Evolutionary conservation across 2,797 vertebrate species (phyloP).

Genomic region (Epinephelus coioides): DNA sequence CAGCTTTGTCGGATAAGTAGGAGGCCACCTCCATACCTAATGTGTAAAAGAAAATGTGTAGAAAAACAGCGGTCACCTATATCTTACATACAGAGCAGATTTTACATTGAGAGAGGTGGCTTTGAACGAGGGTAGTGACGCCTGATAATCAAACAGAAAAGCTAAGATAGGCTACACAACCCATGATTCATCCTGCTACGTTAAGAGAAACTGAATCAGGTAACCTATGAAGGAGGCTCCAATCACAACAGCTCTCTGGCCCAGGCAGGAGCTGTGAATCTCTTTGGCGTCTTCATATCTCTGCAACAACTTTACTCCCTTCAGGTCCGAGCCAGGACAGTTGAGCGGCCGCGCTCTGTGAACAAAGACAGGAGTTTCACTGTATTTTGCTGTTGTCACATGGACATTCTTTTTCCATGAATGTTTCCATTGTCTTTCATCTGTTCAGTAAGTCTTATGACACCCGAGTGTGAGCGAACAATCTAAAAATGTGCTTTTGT

Average conservation of each 20-base stretch:
- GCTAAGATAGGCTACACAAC: background rate
- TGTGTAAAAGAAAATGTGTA: background rate
- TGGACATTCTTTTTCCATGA: background rate
- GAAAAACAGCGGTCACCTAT: background rate
- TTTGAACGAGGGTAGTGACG: background rate
- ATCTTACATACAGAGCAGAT: background rate
- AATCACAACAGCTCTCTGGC: slow-evolving; percentile 83
- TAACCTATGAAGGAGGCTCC: slow-evolving; percentile 93
- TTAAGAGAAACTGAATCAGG: background rate
- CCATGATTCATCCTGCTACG: background rate
- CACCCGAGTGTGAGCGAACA: background rate
- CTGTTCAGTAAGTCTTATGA: background rate
- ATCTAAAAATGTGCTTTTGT: background rate
- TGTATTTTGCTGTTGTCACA: background rate
- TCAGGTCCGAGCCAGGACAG: slow-evolving; percentile 86
- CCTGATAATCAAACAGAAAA: background rate
- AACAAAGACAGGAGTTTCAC: background rate
- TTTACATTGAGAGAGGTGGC: background rate
- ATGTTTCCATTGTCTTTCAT: background rate
- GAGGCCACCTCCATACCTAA: slow-evolving; percentile 93
- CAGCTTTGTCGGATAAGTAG: slow-evolving; percentile 88
- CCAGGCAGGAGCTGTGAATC: slow-evolving; percentile 82
- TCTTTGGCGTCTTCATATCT: slow-evolving; percentile 86
- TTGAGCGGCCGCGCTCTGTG: slow-evolving; percentile 83
- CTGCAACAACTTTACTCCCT: slow-evolving; percentile 85